Percentiles rank a stretch among this genome's conserved stretches.
Conservation (phyloP, 2,113 vertebrate species). For the Nesogale talazaci region DNA sequence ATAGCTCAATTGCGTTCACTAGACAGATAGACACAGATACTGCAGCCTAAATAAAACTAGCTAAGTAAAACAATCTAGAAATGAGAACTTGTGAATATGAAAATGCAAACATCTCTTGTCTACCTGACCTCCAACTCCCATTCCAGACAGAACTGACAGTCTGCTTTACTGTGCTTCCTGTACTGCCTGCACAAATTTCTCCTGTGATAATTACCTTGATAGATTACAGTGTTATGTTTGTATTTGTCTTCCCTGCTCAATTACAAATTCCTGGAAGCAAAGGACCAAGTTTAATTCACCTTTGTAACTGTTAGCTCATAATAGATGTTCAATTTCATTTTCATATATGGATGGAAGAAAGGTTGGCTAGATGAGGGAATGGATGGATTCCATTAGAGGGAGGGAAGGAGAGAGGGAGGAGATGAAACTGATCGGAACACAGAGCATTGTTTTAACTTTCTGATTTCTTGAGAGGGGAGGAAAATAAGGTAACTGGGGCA, state of each 20-base stretch:
- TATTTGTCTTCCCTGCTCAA: neutral
- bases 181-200: neutral
- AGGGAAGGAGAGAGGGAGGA: neutral
- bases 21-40: neutral
- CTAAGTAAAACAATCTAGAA: constrained; percentile 16
- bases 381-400: neutral
- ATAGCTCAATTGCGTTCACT: neutral
- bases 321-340: neutral
- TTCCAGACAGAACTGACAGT: neutral
- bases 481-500: constrained; percentile 40
- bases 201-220: neutral
- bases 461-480: constrained; percentile 35
- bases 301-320: neutral
- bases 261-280: constrained; percentile 13
- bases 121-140: neutral
- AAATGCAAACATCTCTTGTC: neutral
- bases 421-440: neutral
- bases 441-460: neutral
- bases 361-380: too few species aligned
- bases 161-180: neutral
- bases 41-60: neutral
- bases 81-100: neutral
- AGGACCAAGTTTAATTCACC: neutral
- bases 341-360: neutral
- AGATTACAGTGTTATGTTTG: neutral